phyloP scores from a whole-genome alignment of 2,113 vertebrate genomes.

The Osmerus mordax region DNA sequence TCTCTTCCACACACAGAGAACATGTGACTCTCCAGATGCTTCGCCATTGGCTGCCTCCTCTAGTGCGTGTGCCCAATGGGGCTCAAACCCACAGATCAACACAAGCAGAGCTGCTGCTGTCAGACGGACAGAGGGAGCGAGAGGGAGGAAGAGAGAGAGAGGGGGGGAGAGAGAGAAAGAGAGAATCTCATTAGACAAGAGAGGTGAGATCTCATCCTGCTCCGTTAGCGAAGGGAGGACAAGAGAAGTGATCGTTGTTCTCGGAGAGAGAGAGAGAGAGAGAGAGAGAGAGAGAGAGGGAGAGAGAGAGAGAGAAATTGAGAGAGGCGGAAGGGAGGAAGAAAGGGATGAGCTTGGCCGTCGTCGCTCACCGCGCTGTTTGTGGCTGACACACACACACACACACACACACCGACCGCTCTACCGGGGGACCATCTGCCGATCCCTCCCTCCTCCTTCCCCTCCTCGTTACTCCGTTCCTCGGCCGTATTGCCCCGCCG shows the following conservation, averaged over 20 bases:
- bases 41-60: constrained; percentile 80
- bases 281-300: too few relatives aligned
- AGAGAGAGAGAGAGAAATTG: too few relatives aligned
- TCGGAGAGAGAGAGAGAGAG: not conserved
- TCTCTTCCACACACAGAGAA: constrained; percentile 35
- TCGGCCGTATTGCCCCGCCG: too few relatives aligned
- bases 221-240: not conserved
- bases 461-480: too few relatives aligned
- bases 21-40: constrained; percentile 68
- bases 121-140: constrained; percentile 53
- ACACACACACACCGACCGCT: too few relatives aligned
- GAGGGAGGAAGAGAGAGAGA: constrained; percentile 27
- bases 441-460: too few relatives aligned
- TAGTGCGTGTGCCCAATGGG: constrained; percentile 80
- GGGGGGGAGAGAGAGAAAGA: not conserved
- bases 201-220: not conserved
- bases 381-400: too few relatives aligned
- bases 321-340: not conserved
- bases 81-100: constrained; percentile 78
- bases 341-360: too few relatives aligned
- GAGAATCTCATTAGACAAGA: too few relatives aligned
- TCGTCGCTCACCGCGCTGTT: too few relatives aligned
- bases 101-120: constrained; percentile 81
- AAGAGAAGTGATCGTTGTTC: too few relatives aligned
- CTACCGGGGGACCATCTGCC: too few relatives aligned